These are phyloP conservation scores for Neuroterus valhalla DNA, from an alignment of 1,140 invertebrate genomes.

Conservation along the genomic window DNA sequence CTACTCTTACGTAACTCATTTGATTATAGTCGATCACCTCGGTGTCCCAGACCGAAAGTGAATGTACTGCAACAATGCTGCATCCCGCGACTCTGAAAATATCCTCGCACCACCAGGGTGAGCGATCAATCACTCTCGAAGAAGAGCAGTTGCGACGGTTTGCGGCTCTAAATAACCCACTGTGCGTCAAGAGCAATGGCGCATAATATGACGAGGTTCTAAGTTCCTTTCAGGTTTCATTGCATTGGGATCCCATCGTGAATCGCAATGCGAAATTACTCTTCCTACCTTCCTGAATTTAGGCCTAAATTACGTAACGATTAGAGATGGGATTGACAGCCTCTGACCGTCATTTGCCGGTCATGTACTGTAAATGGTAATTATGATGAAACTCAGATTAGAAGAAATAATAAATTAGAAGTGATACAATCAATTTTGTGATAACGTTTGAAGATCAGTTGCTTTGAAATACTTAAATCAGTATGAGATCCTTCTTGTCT, in stretches of 20 bases:
- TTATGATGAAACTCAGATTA: no score
- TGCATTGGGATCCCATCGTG: neutral
- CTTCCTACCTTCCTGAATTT: neutral
- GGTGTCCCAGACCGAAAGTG: constrained; percentile 33
- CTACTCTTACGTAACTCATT: constrained; percentile 1
- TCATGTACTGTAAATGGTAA: no score
- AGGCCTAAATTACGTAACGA: no score
- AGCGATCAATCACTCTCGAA: constrained; percentile 66
- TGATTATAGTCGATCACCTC: constrained; percentile 12
- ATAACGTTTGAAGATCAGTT: no score
- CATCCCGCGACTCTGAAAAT: constrained; percentile 50
- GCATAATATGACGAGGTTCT: neutral
- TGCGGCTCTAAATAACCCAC: constrained; percentile 58
- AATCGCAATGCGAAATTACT: neutral
- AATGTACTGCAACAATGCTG: constrained; percentile 52
- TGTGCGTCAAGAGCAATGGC: constrained; percentile 33
- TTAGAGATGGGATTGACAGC: no score
- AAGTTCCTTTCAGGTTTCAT: neutral
- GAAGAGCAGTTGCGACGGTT: constrained; percentile 50
- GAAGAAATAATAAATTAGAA: no score
- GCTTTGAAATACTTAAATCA: no score
- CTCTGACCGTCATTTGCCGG: no score
- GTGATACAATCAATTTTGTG: no score
- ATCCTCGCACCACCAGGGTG: constrained; percentile 51
- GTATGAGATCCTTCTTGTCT: no score